Conservation (phyloP, 2,888 invertebrate genomes). For the Tuberolachnus salignus region DNA sequence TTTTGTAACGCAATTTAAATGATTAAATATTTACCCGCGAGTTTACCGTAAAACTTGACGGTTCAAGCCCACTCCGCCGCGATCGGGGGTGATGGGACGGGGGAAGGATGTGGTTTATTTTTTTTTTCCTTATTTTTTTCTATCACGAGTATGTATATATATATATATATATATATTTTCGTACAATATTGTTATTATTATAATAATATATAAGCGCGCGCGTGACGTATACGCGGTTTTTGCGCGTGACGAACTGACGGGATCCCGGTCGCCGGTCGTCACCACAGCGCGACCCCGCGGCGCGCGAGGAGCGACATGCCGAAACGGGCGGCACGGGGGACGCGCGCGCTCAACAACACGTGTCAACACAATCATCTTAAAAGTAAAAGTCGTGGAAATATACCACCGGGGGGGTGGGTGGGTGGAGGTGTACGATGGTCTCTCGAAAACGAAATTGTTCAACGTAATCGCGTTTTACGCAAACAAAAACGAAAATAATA, state of each 20-base stretch:
- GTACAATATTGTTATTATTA: no score
- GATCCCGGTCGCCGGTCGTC: no score
- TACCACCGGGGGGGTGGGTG: neutral
- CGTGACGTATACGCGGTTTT: neutral
- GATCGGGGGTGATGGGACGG: neutral
- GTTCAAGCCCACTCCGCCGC: neutral
- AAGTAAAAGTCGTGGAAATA: conserved; percentile 21
- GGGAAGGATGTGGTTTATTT: conserved; percentile 7
- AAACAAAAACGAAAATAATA: conserved; percentile 33
- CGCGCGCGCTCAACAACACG: neutral
- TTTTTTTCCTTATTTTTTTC: no score
- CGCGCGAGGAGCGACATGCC: neutral
- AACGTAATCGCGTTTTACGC: conserved; percentile 12
- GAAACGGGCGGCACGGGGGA: neutral
- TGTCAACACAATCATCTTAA: conserved; percentile 40
- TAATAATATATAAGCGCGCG: neutral
- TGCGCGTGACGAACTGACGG: neutral
- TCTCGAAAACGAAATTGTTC: conserved; percentile 4
- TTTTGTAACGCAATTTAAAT: conserved; percentile 24
- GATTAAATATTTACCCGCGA: conserved; percentile 36
- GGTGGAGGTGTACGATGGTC: neutral
- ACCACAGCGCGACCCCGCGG: no score
- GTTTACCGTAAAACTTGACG: conserved; percentile 26
- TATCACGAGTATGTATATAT: neutral
- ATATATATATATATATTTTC: no score